Conservation (phyloP, 2,797 vertebrate genomes). For the Nothura maculosa region DNA sequence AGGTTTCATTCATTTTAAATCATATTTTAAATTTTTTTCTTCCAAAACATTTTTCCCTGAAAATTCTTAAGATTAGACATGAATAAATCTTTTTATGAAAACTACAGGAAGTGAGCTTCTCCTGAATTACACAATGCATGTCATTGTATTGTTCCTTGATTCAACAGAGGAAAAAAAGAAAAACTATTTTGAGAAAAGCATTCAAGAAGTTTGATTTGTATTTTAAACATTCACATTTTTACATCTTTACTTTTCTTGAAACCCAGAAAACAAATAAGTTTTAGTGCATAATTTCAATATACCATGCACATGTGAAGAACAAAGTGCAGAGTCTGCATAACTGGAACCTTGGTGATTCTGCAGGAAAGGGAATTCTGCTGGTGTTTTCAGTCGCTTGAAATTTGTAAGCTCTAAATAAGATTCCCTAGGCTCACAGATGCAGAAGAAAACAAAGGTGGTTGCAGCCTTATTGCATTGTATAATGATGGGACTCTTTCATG, state of each 20-base stretch:
- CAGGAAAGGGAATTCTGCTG: neutral
- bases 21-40: neutral
- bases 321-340: neutral
- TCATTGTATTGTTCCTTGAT: neutral
- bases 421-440: neutral
- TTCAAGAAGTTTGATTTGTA: neutral
- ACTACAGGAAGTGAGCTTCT: neutral
- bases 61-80: neutral
- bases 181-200: neutral
- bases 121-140: accelerated
- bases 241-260: neutral
- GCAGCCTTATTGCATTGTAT: neutral
- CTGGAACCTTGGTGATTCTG: neutral
- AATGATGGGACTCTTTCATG: neutral
- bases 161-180: neutral
- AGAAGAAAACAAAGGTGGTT: neutral
- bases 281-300: accelerated
- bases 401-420: neutral
- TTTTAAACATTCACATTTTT: neutral
- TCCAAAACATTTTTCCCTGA: neutral
- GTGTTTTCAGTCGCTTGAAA: neutral
- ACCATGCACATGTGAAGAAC: neutral
- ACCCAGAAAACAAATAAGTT: neutral
- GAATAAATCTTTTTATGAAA: neutral
- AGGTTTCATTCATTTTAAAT: neutral